These are phyloP conservation scores for Vidua macroura DNA, from an alignment of 2,113 vertebrate genomes.

Conservation along the genomic window DNA sequence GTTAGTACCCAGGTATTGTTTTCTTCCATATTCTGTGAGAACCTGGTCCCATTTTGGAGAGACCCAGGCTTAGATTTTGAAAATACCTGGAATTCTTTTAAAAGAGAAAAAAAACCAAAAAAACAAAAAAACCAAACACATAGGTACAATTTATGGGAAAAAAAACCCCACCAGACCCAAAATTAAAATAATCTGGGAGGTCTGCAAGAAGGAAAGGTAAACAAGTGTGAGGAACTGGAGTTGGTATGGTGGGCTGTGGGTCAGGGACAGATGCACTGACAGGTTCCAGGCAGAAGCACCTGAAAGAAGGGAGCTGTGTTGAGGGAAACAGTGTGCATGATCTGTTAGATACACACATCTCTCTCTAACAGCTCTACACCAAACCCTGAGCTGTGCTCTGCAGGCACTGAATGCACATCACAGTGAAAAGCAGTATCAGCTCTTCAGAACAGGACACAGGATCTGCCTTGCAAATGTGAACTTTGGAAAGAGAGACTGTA, in stretches of 20 bases:
- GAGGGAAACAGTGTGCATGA: accelerated
- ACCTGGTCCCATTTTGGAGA: neutral
- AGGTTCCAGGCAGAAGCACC: neutral
- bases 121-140: too few species aligned
- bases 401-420: neutral
- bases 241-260: too few species aligned
- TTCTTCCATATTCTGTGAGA: neutral
- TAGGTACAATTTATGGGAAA: neutral
- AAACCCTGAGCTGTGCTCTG: neutral
- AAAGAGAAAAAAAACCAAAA: neutral
- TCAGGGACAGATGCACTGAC: accelerated
- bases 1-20: neutral
- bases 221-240: neutral
- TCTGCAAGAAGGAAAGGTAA: neutral
- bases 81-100: neutral
- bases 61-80: neutral
- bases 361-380: neutral
- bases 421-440: neutral
- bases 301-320: neutral
- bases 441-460: neutral
- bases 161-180: neutral
- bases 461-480: neutral
- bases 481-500: neutral
- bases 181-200: neutral
- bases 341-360: neutral